Base-by-base conservation (phyloP, 2,113 vertebrate genomes). In the Gymnarchus niloticus region DNA sequence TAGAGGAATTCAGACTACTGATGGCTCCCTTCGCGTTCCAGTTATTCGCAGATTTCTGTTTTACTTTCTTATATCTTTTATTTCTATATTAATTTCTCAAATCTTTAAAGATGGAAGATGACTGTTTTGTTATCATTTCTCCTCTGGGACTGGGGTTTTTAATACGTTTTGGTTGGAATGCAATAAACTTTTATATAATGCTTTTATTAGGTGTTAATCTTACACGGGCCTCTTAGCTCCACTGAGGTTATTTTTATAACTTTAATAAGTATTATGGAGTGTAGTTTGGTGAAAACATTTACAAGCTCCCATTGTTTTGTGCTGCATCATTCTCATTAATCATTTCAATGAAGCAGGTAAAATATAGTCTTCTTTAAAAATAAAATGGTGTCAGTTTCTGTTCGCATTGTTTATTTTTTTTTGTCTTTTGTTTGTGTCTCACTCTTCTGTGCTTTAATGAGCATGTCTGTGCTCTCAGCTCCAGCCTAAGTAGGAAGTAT, bases 121-220 rank as follows among this genome's bases (percentile, higher is more conserved):
- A 73, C 82, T 77, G 51, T 51, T 81, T 23, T 78, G 19, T 83
- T 82, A 81, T 81, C 56, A 37, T 33, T 56, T 77, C 81, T 86
- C 90, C 88, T 83, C 49, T 90, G 89, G 88, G 90, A 89, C 85
- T 44, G 77, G 81, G 83, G 85, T 87, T 91, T n/a, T 89, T 89
- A 90, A 90, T 90, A 88, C 89, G 86, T 87, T 85, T 87, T 81
- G 84, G 88, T 87, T 88, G 88, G 86, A 87, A 84, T 87, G 87
- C 88, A 90, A 90, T 90, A 90, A 89, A 89, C 86, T 87, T 89
- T 88, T 88, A 87, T 90, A 89, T 89, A 83, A 83, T 81, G 87
- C 83, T 89, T 88, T 90, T 91, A 91, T 91, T 90, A 90, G 88
- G 85, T 88, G 87, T 91, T 90, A 90, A 89, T 91, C 88, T 91